Evolutionary conservation across 1,140 invertebrate genomes (phyloP), one percentile per base, ranked within the genome.

Genomic region (Ooceraea biroi): DNA sequence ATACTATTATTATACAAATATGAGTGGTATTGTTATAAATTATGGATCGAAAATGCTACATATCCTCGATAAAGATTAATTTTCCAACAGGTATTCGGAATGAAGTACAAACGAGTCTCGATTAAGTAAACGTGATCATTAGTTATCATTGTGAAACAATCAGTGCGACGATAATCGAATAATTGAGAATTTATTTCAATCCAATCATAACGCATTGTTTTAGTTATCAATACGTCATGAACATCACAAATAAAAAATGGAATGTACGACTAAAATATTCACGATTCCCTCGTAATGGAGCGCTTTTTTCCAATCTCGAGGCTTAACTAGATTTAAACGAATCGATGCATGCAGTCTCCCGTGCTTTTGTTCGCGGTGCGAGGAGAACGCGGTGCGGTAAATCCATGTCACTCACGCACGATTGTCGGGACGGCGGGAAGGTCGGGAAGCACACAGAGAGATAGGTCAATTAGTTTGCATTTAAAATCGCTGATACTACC

Each of bases 391-490:
- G 11, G n/a, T 27, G 60, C 69, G 36, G 41, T 77, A 66, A 57
- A 80, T 80, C 52, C 50, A 58, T 55, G 76, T 69, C 63, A 57
- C 63, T 78, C 76, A 69, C 36, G 63, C 63, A 27, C 60, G 44
- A 78, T 69, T 57, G 65, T 80, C 65, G 27, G 73, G 58, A 69
- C 10, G 41, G 55, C 27, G 17, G 41, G n/a, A 2, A 25, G 66
- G 17, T 1, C 27, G 50, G 36, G 55, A n/a, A n/a, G n/a, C n/a
- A n/a, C n/a, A n/a, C n/a, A 36, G 36, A 36, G 41, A 61, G 71
- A 77, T 63, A 46, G 60, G 60, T 77, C 69, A 65, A 76, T 83
- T 76, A 76, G 46, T 76, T 61, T 61, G 80, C 71, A 76, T 76
- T 82, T 73, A 73, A 82, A 61, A 76, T 72, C 68, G 58, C 46